Base-by-base conservation (phyloP, 2,113 vertebrate genomes). In the Ceyx melanurus region DNA sequence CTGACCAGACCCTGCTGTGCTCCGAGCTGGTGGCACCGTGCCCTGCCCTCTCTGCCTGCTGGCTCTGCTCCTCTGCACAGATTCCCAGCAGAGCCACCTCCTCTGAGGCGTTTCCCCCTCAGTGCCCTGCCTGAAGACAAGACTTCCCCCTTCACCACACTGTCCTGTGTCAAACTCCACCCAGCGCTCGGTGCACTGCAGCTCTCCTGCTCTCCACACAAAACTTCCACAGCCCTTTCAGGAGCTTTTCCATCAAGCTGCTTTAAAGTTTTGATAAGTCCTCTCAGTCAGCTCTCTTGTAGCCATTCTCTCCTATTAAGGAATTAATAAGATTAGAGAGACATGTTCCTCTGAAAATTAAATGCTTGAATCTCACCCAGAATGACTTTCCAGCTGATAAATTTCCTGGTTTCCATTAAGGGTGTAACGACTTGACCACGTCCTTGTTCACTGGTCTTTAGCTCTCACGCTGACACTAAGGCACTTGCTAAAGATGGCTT, bases 11-110 rank as follows among this genome's bases (percentile, higher is more conserved):
- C 19, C 13, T 16, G 17, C 16, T 2, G 0, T 1, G 18, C 11
- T 64, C 50, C 22, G 37, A 29, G 16, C 37, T 2, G 0, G 9
- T 9, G 70, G 13, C 28, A 9, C n/a, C 2, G 0, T 53, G 12
- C 51, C 31, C 71, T 18, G 23, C 17, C n/a, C 33, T 20, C 17
- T 35, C 33, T 20, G 28, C 37, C 48, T 15, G 33, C 65, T 54
- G 10, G 11, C 57, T 22, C 3, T 28, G 35, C 4, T n/a, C 33
- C 53, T 61, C 60, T 28, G 9, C 60, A 16, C 51, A 31, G 5
- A 9, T 29, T 42, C 65, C 21, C 26, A 58, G 15, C 40, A 33
- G 31, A 77, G 58, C 20, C 5, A 22, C 37, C 46, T 4, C 26
- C 22, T 23, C n/a, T 3, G 2, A 35, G 17, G 45, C 33, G 20